Evolutionary conservation across 2,888 invertebrate genomes (phyloP).

Genomic region (Drosophila neonasuta): DNA sequence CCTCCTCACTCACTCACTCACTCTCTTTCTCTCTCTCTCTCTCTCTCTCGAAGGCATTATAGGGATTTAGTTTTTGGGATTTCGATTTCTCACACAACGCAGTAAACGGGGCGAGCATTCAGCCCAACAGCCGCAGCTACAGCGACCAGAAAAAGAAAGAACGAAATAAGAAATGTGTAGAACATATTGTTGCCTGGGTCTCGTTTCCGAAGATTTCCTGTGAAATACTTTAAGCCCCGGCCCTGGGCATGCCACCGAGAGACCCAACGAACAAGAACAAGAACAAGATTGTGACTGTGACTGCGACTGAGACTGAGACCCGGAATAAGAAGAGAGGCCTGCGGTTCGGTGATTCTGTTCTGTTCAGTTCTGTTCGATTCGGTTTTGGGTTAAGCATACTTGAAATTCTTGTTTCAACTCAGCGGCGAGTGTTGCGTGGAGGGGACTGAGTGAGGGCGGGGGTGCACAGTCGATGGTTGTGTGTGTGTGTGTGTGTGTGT

Average conservation of each 20-base stretch:
- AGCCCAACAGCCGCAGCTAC: constrained; percentile 16
- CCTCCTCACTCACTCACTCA: constrained; percentile 20
- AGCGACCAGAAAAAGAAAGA: constrained; percentile 17
- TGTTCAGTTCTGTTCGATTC: constrained; percentile 24
- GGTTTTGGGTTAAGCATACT: constrained; percentile 77
- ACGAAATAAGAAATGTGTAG: constrained; percentile 69
- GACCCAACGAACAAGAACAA: constrained; percentile 26
- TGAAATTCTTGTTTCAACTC: constrained; percentile 77
- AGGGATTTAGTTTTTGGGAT: constrained; percentile 79
- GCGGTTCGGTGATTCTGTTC: constrained; percentile 10
- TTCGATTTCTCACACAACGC: constrained; percentile 74
- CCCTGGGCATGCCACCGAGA: constrained; percentile 43
- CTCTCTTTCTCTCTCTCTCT: constrained; percentile 36
- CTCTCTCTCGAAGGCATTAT: constrained; percentile 68
- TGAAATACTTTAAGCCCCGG: constrained; percentile 77
- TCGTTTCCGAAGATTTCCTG: constrained; percentile 77
- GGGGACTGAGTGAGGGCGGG: constrained; percentile 16
- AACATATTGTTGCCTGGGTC: constrained; percentile 74
- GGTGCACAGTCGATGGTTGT: constrained; percentile 22
- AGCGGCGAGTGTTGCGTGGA: constrained; percentile 17
- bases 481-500: constrained; percentile 41
- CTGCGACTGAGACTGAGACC: constrained; percentile 10
- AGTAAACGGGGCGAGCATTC: constrained; percentile 12
- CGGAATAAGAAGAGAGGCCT: constrained; percentile 39
- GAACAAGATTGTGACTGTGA: constrained; percentile 24